phyloP scores from a whole-genome alignment of 23 tunicate genomes.

The Ascidia mentula region DNA sequence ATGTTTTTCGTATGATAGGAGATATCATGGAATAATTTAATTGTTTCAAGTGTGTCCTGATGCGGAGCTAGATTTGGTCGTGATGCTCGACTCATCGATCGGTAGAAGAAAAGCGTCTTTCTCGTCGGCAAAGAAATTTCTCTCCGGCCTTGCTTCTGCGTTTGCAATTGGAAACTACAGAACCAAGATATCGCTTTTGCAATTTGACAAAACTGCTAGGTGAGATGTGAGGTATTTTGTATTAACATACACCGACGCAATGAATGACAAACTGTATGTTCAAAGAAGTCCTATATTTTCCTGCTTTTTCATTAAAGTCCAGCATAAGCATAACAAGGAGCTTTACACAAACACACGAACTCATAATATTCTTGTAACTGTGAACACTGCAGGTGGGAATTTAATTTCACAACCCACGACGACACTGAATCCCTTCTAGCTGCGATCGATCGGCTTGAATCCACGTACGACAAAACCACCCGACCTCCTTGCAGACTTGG shows the following conservation, averaged over 20 bases:
- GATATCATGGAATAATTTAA: too few species aligned
- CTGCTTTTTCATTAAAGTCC: background rate
- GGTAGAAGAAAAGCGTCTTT: slow-evolving; percentile 23
- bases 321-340: background rate
- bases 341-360: background rate
- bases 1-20: too few species aligned
- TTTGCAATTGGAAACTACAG: slow-evolving; percentile 26
- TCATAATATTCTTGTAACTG: background rate
- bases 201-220: slow-evolving; percentile 21
- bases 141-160: slow-evolving; percentile 13
- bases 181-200: slow-evolving; percentile 16
- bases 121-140: slow-evolving; percentile 25
- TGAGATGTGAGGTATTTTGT: too few species aligned
- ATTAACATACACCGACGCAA: too few species aligned
- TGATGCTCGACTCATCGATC: slow-evolving; percentile 52
- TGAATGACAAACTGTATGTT: background rate
- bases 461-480: background rate
- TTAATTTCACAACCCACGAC: slow-evolving; percentile 8
- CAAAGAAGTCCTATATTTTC: background rate
- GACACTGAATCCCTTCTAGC: slow-evolving; percentile 13
- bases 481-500: slow-evolving; percentile 29
- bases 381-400: slow-evolving; percentile 20
- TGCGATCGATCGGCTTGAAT: slow-evolving; percentile 22
- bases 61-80: slow-evolving; percentile 54
- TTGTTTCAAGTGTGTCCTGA: slow-evolving; percentile 66